Percentiles rank a stretch among this genome's conserved stretches.
These are phyloP conservation scores for Philypnodon macrostomus DNA, from an alignment of 2,797 vertebrate genomes.

Conservation along the genomic window DNA sequence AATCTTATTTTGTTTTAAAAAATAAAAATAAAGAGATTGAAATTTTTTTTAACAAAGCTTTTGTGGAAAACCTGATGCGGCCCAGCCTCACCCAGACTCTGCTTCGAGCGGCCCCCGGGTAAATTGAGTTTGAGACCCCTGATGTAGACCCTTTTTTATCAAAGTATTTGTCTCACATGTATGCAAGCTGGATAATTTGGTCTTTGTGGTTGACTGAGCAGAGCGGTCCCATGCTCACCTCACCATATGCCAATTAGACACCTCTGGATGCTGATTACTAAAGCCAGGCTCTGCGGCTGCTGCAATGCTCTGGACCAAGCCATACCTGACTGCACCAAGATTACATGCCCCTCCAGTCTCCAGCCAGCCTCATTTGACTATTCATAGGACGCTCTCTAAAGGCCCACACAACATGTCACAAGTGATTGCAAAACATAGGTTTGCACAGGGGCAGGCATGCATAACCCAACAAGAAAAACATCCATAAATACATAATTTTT, in stretches of 20 bases:
- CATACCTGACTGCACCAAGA: slow-evolving; percentile 66
- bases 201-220: slow-evolving; percentile 52
- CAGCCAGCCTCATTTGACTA: slow-evolving; percentile 51
- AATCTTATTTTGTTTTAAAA: too few species aligned
- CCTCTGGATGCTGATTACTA: slow-evolving; percentile 55
- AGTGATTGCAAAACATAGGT: slow-evolving; percentile 43
- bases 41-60: too few species aligned
- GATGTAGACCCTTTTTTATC: too few species aligned
- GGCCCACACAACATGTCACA: slow-evolving; percentile 35
- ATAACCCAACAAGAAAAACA: slow-evolving; percentile 15
- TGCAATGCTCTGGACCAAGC: slow-evolving; percentile 43
- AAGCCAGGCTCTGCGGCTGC: slow-evolving; percentile 40
- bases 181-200: slow-evolving; percentile 27
- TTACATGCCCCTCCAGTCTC: slow-evolving; percentile 51
- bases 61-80: too few species aligned
- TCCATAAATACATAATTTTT: slow-evolving; percentile 9
- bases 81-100: too few species aligned
- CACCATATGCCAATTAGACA: slow-evolving; percentile 64
- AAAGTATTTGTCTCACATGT: slow-evolving; percentile 27
- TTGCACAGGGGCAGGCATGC: slow-evolving; percentile 25
- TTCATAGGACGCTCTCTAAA: slow-evolving; percentile 33
- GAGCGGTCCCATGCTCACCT: slow-evolving; percentile 29
- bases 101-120: too few species aligned
- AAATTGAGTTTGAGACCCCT: too few species aligned
- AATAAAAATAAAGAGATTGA: too few species aligned